Evolutionary conservation across 1,140 invertebrate genomes (phyloP), one percentile per base, ranked within the genome.

Genomic region (Diprion similis): DNA sequence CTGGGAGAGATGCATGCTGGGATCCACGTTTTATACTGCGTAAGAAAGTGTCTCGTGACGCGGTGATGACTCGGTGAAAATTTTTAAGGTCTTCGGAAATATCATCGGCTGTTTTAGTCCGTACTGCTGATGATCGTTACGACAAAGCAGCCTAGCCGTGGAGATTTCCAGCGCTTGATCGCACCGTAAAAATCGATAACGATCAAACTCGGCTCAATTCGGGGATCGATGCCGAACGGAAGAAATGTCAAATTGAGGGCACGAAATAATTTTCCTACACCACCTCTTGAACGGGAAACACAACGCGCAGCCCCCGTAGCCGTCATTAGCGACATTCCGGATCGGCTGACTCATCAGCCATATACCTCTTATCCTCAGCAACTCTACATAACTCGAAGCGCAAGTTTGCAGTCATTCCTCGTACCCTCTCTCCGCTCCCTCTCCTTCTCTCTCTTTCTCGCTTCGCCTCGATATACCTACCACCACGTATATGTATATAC

Each of bases 321-420:
- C 68, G 77, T 81, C 80, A 80, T 83, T 84, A 83, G 79, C 81
- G 79, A 83, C 81, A 83, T 83, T 84, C 81, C 81, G 75, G 71
- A 64, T 73, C 78, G 73, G 67, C 79, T 83, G 79, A 83, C 78
- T 83, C 81, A 82, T 80, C 79, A 76, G 73, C 75, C 75, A 79
- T 80, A 74, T 78, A 75, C 68, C 68, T 64, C 37, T 68, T 68
- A 13, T 11, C 66, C 66, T 68, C 15, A 4, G 0, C 59, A 17
- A 64, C 59, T 64, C 66, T 45, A 45, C 66, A 68, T 68, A 68
- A 68, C 66, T 68, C 66, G 18, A 45, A 68, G 66, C 66, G 37
- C 18, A 68, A 68, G 66, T 45, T 68, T 68, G 37, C 37, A 68
- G 17, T 68, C 51, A 59, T 59, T 59, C 51, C 51, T 59, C 51